These are phyloP conservation scores for Eristalis arbustorum DNA, from an alignment of 2,888 invertebrate species.

Conservation along the genomic window DNA sequence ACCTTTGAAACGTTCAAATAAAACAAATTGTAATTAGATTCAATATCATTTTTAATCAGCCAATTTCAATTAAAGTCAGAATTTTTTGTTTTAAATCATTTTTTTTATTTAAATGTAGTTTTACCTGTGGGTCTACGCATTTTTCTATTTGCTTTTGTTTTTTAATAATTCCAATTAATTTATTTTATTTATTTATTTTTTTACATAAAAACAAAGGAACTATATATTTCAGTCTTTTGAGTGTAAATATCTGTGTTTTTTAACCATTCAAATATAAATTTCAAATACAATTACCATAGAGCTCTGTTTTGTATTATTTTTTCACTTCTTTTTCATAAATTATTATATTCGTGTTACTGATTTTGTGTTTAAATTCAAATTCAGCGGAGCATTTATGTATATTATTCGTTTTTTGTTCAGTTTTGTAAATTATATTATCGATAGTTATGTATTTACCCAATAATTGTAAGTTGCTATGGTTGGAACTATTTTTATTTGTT, in stretches of 20 bases:
- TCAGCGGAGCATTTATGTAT: constrained; percentile 42
- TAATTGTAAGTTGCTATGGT: constrained; percentile 42
- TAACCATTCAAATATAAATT: constrained; percentile 72
- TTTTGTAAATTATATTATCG: constrained; percentile 4
- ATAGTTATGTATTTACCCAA: neutral
- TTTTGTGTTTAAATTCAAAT: constrained; percentile 29
- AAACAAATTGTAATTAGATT: constrained; percentile 45
- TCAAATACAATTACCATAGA: constrained; percentile 73
- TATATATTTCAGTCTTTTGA: constrained; percentile 81
- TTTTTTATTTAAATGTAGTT: constrained; percentile 59
- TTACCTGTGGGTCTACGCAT: constrained; percentile 72
- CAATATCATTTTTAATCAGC: constrained; percentile 56
- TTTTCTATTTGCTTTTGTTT: constrained; percentile 72
- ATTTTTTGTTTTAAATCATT: constrained; percentile 71
- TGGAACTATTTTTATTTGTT: constrained; percentile 54
- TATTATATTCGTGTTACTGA: constrained; percentile 39
- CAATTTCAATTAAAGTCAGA: constrained; percentile 59
- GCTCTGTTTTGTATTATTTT: constrained; percentile 48
- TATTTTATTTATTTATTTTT: constrained; percentile 76
- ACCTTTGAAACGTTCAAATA: neutral
- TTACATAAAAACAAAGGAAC: constrained; percentile 81
- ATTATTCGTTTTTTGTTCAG: constrained; percentile 21
- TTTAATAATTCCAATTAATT: constrained; percentile 77
- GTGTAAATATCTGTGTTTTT: constrained; percentile 76
- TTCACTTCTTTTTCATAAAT: constrained; percentile 34